Base-by-base conservation (phyloP, 2,113 vertebrate genomes). In the Turdus rufiventris region DNA sequence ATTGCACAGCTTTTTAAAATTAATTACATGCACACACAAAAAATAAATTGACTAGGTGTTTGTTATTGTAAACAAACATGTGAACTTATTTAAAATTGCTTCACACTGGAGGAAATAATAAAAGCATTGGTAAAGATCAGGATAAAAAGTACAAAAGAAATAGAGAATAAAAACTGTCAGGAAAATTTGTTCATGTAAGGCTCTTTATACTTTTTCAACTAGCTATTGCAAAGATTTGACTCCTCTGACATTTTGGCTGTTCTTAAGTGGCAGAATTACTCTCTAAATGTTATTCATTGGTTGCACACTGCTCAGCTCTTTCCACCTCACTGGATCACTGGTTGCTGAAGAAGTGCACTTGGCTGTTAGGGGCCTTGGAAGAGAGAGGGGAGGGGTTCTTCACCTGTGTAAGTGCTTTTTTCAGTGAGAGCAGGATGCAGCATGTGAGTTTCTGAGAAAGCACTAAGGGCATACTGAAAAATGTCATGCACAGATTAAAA, bases 1-100 rank as follows among this genome's bases (percentile, higher is more conserved):
- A 47, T 77, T 78, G 48, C 56, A n/a, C 9, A 89, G 34, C 8
- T 80, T 91, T 93, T 91, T 28, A 61, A 82, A 95, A 90, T 50
- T 1, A 85, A 16, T 88, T 65, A 38, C 3, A 77, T 5, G 47
- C 6, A 56, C 8, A 24, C 8, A 45, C 4, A 19, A 42, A 10
- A 13, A 26, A 57, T 8, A 8, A 21, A 33, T 21, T 70, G 18
- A 54, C 93, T 71, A 71, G 38, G 5, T 34, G 5, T 50, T 58
- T 47, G 5, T 48, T 56, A 5, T 56, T 93, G 33, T 42, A 34
- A 57, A n/a, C 13, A 70, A 89, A 34, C 6, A 72, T 6, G 4
- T 66, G n/a, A 58, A 40, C 15, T 86, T 76, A 33, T 25, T 83
- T 31, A 26, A 61, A 76, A 45, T 40, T 45, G 7, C 11, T 87